phyloP scores from a whole-genome alignment of 2,888 invertebrate genomes.

The Syrista parreyssii region DNA sequence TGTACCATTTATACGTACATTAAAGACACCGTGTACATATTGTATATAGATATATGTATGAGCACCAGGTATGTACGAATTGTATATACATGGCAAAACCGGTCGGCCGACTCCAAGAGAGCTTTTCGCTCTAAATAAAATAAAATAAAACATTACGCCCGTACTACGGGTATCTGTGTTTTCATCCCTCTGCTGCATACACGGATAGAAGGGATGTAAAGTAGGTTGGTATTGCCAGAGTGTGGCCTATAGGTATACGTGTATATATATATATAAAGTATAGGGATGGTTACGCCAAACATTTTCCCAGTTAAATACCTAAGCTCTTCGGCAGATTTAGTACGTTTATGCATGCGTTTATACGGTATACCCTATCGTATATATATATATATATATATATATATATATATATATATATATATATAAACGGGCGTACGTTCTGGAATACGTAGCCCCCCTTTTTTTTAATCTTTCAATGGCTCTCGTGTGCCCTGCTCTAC shows the following conservation, averaged over 20 bases:
- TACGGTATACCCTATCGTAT: neutral
- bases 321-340: constrained; percentile 20
- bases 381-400: neutral
- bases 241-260: neutral
- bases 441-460: neutral
- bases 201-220: neutral
- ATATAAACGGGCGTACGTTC: constrained; percentile 24
- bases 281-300: constrained; percentile 18
- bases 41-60: neutral
- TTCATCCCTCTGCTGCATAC: neutral
- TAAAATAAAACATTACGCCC: constrained; percentile 42
- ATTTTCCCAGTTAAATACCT: constrained; percentile 45
- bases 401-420: neutral
- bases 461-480: constrained; percentile 55
- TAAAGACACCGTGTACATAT: neutral
- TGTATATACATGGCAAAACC: neutral
- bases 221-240: neutral
- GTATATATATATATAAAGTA: neutral
- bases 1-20: constrained; percentile 18
- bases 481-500: constrained; percentile 30
- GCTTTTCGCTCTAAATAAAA: constrained; percentile 37
- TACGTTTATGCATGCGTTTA: neutral
- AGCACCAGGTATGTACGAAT: neutral
- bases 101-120: constrained; percentile 2
- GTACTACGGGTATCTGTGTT: constrained; percentile 17